Evolutionary conservation across 2,113 vertebrate species (phyloP), one percentile per base, ranked within the genome.

Genomic region (Ariopsis seemanni): DNA sequence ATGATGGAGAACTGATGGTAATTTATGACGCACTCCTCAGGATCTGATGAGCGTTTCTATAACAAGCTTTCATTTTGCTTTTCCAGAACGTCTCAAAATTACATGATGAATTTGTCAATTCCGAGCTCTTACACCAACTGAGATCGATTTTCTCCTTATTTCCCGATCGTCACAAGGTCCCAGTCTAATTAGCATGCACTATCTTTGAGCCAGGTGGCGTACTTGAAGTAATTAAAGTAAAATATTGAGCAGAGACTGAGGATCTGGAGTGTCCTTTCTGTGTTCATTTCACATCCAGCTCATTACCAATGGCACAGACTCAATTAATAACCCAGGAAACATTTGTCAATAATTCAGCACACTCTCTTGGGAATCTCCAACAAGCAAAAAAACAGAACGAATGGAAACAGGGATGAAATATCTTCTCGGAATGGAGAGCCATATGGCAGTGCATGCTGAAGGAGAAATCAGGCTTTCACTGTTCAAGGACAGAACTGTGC

Each of bases 181-280:
- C 60, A 9, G 67, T 42, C 79, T 89, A 85, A 91, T 89, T 89
- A 88, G 87, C 85, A 91, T 88, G 52, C 86, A 18, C 83, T 85
- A 77, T 92, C 85, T 87, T 90, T 72, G 72, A 86, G 89, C 87
- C 90, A 90, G 89, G 87, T 92, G 69, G 85, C 79, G 72, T 87
- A 91, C 92, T 93, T 94, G 92, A 90, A 93, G 93, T 94, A 96
- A 95, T 96, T 96, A 95, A 94, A 94, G 92, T 96, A 94, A 96
- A 95, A 94, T 94, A 96, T 93, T 92, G 89, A 62, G 89, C 85
- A 84, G 92, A 83, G 83, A 77, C 48, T 81, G 84, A 90, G 84
- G 88, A 89, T 86, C 85, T 83, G 62, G 86, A 94, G 93, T 90
- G 89, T 92, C 92, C 90, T 89, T 1, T 62, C 85, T 91, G 90